Base-by-base conservation (phyloP, 2,888 invertebrate species). In the Euphydryas editha region DNA sequence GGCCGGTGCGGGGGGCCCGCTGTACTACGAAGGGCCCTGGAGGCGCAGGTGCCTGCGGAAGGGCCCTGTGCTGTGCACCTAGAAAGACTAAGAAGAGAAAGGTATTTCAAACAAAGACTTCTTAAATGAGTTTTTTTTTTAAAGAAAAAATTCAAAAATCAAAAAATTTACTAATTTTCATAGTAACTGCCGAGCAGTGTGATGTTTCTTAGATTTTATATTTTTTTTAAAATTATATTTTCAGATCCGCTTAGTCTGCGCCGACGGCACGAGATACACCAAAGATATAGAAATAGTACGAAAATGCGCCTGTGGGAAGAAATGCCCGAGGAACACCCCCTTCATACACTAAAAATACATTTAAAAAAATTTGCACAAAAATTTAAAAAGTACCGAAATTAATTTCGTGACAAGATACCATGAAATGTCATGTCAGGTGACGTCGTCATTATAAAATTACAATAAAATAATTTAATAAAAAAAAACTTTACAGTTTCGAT, bases 251-350 rank as follows among this genome's bases (percentile, higher is more conserved):
- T 95, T 99, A 78, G 95, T 98, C 78, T 99, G 99, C 93, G 95
- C 96, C 73, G 97, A 98, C 85, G 98, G 98, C 73, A 96, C 97
- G 66, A 96, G 97, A 71, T 98, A 98, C 94, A 97, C 98, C 89
- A 98, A 98, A 94, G 98, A 98, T 84, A 96, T 99, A 82, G 98
- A 99, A 83, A 97, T 99, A 87, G 98, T 99, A 84, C 96, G 98
- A 85, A 98, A 98, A 89, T 99, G 99, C 92, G 97, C 98, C 75
- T 99, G 99, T 94, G 96, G 96, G 78, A 97, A 97, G 93, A 97
- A 97, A 93, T 98, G 98, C 71, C 68, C 80, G 8, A 73, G 86
- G 44, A 79, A 67, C 59, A 74, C 78, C 60, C 87, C 88, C 39
- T 89, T 88, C 76, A 71, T 83, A 67, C 87, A 87, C 74, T 90